phyloP scores from a whole-genome alignment of 1,140 invertebrate species.

The Neodiprion fabricii region DNA sequence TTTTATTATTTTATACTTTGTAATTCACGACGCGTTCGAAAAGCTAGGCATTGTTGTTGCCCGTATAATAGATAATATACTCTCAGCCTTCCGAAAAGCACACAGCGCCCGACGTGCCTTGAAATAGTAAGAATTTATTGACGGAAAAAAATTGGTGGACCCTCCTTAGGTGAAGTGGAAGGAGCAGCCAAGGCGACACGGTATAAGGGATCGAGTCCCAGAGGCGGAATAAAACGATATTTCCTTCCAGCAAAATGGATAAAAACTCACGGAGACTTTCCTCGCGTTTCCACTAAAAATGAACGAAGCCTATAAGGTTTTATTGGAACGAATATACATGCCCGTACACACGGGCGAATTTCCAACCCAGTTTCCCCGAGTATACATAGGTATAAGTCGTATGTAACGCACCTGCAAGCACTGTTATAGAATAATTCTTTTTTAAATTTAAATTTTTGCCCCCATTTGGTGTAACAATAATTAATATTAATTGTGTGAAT shows the following conservation, averaged over 20 bases:
- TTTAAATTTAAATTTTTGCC: no score
- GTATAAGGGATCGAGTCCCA: not conserved
- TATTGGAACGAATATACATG: slow-evolving; percentile 4
- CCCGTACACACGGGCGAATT: no score
- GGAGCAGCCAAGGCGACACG: not conserved
- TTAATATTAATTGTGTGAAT: no score
- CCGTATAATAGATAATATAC: not conserved
- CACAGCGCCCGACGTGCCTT: no score
- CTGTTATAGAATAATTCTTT: no score
- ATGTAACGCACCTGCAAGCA: no score
- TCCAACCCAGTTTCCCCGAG: no score
- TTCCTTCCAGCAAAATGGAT: slow-evolving; percentile 3
- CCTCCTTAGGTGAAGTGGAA: slow-evolving; percentile 2
- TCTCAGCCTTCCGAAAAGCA: not conserved
- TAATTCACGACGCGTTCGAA: no score
- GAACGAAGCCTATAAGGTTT: not conserved
- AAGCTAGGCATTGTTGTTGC: not conserved
- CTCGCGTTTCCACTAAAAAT: not conserved
- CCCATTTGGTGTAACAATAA: no score
- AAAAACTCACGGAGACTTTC: not conserved
- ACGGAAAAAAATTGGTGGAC: not conserved
- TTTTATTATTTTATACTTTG: no score
- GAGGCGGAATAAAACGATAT: slow-evolving; percentile 4
- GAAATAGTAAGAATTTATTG: not conserved
- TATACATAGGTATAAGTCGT: no score